Evolutionary conservation across 2,888 invertebrate genomes (phyloP).

Genomic region (Candidula unifasciata): DNA sequence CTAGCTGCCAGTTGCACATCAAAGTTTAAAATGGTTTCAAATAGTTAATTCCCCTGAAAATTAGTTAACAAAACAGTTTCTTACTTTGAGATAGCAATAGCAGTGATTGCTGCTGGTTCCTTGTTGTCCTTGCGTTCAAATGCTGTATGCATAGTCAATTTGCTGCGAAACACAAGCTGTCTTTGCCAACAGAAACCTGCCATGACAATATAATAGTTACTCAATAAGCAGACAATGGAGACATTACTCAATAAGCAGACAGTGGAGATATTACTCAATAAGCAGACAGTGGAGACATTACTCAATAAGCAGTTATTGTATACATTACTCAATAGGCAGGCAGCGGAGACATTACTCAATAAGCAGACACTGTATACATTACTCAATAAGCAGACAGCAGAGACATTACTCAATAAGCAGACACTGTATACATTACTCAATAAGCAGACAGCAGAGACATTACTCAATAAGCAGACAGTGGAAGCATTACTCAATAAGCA

Average conservation of each 20-base stretch:
- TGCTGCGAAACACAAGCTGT: conserved; percentile 93
- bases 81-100: conserved; percentile 92
- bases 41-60: background rate
- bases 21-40: no score
- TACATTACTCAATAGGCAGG: background rate
- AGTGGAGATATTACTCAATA: background rate
- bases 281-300: background rate
- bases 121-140: conserved; percentile 95
- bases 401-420: background rate
- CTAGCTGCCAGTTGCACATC: no score
- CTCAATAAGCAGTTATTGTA: background rate
- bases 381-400: background rate
- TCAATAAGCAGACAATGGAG: no score
- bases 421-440: no score
- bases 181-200: conserved; percentile 91
- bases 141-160: conserved; percentile 89
- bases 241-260: background rate
- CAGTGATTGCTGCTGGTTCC: conserved; percentile 96
- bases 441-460: background rate
- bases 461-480: background rate
- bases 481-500: no score
- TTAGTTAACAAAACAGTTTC: conserved; percentile 30
- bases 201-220: background rate
- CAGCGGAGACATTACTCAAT: no score
- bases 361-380: background rate